Conservation (phyloP, 2,888 invertebrate genomes). For the Auanema freiburgensis region DNA sequence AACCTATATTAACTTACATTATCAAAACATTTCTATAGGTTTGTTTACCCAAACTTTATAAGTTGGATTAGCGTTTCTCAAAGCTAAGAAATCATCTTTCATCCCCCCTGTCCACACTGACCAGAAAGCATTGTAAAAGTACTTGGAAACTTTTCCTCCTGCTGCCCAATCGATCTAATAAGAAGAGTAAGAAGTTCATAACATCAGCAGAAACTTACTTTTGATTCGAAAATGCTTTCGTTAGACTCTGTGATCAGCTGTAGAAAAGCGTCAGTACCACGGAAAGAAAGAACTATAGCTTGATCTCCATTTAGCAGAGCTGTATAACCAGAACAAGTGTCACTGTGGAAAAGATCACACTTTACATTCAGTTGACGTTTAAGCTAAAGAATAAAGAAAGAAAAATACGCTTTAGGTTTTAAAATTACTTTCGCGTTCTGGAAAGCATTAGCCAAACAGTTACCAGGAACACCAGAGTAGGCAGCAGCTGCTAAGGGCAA, state of each 20-base stretch:
- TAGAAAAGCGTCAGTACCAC: constrained; percentile 42
- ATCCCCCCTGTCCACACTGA: constrained; percentile 47
- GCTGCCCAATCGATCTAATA: constrained; percentile 34
- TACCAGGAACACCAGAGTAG: constrained; percentile 14
- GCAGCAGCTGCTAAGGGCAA: constrained; percentile 18
- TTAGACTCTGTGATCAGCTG: constrained; percentile 48
- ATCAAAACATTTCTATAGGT: constrained; percentile 10
- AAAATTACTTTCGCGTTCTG: constrained; percentile 11
- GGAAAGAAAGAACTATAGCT: constrained; percentile 25
- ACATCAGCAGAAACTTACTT: background rate
- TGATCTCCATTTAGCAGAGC: constrained; percentile 27
- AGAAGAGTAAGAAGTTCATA: background rate
- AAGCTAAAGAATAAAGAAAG: constrained; percentile 26
- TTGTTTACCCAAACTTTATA: constrained; percentile 44
- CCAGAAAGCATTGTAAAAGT: constrained; percentile 47
- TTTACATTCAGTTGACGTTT: constrained; percentile 33
- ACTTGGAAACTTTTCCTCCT: constrained; percentile 49
- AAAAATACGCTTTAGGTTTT: background rate
- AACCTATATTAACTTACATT: constrained; percentile 23
- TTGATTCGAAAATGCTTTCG: constrained; percentile 31
- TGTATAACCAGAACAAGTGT: constrained; percentile 48
- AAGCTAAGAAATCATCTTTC: constrained; percentile 39
- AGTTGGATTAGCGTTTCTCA: constrained; percentile 32
- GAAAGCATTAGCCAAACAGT: constrained; percentile 13
- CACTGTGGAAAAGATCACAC: constrained; percentile 35